These are phyloP conservation scores for Molossus alvarezi DNA, from an alignment of 2,797 vertebrate species.

Conservation along the genomic window DNA sequence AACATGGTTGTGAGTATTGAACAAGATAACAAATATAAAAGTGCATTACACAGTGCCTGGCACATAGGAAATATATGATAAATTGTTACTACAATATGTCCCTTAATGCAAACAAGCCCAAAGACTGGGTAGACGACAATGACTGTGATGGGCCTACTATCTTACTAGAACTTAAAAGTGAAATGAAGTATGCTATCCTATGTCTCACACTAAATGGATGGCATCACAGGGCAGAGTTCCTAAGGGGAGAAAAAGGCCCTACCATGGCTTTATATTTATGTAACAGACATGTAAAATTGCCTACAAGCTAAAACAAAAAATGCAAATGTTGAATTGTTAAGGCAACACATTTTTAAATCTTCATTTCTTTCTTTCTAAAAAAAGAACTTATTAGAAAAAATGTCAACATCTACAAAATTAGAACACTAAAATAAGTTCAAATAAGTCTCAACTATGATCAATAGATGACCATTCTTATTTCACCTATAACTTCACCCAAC, in stretches of 20 bases:
- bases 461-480: neutral
- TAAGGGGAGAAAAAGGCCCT: neutral
- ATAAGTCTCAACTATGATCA: neutral
- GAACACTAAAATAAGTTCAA: slow-evolving; percentile 39
- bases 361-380: neutral
- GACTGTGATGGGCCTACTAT: neutral
- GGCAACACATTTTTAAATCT: neutral
- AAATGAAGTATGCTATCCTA: neutral
- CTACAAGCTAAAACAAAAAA: slow-evolving; percentile 1
- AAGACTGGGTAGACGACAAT: neutral
- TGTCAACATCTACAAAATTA: slow-evolving; percentile 15
- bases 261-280: neutral
- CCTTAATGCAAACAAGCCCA: neutral
- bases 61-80: neutral
- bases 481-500: neutral
- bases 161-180: neutral
- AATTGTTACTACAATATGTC: neutral
- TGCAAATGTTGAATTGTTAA: neutral
- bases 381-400: neutral
- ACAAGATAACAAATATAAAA: neutral
- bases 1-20: neutral
- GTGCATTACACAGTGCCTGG: neutral
- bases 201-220: neutral
- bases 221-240: neutral
- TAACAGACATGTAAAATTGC: neutral